Evolutionary conservation across 1,140 invertebrate species (phyloP), one percentile per base, ranked within the genome.

Genomic region (Cardiocondyla obscurior): DNA sequence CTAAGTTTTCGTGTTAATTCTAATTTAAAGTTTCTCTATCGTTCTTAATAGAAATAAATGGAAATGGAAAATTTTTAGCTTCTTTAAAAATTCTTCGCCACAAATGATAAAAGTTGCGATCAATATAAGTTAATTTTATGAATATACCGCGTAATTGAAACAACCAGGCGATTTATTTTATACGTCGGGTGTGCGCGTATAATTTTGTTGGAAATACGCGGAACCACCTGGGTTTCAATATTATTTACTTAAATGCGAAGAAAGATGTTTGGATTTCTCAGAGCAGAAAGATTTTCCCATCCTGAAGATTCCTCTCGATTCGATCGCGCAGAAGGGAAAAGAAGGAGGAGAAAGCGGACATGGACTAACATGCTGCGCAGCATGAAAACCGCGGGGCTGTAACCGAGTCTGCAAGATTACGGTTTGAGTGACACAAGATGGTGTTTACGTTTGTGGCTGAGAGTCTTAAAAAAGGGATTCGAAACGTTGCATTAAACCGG

Each of bases 401-500:
- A 79, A 79, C 62, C 49, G 46, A 49, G 55, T 62, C n/a, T 51
- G 30, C 53, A 30, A 53, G 44, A 62, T 70, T 53, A 42, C 60
- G 33, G 44, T 81, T 81, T 79, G 84, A 85, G 57, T 81, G 83
- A 85, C 83, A 60, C 36, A 55, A 46, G 44, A 67, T 81, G 60
- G 28, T 82, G 60, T 85, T 86, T 86, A 81, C 67, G 83, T 85
- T 51, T 67, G 46, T 22, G 44, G 83, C 81, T 25, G 62, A 69
- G 33, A 25, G 3, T 49, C 44, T 28, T 25, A 58, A 57, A 84
- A 85, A 73, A 44, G 46, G 51, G 46, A 33, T 53, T 22, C 33
- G n/a, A 72, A 51, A 85, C 39, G 53, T 82, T 25, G 76, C 67
- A 55, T 49, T 49, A 82, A 69, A 57, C 30, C 19, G 44, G 55